Percentiles rank a stretch among this genome's conserved stretches.
These are phyloP conservation scores for Ridgeia piscesae DNA, from an alignment of 1,140 invertebrate genomes.

Conservation along the genomic window DNA sequence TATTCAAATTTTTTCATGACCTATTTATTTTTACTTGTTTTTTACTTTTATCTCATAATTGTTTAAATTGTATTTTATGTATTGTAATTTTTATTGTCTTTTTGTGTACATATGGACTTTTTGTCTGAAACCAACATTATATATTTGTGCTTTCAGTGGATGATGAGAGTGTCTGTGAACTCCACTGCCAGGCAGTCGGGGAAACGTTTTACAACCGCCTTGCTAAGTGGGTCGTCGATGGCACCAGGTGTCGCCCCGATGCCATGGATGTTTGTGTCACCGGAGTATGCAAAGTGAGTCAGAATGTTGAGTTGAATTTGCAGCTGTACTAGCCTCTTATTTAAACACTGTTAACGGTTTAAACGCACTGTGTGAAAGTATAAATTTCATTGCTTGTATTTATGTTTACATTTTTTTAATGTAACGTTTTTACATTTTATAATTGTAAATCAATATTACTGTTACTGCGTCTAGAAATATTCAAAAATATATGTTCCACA, in stretches of 20 bases:
- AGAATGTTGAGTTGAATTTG: not conserved
- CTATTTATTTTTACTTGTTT: no score
- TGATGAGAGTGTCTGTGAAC: constrained; percentile 76
- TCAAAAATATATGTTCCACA: not conserved
- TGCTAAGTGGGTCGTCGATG: constrained; percentile 80
- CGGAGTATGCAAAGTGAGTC: constrained; percentile 72
- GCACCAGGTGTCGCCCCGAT: constrained; percentile 83
- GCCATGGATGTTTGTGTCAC: constrained; percentile 82
- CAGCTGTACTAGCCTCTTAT: not conserved
- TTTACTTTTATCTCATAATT: no score
- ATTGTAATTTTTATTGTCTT: no score
- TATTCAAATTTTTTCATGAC: no score
- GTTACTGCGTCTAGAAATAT: not conserved
- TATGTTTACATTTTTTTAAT: no score
- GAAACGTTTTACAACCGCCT: constrained; percentile 76
- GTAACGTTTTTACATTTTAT: no score
- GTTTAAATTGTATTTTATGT: no score
- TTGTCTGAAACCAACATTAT: not conserved
- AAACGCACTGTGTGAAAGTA: no score
- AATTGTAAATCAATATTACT: not conserved
- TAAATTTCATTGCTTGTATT: no score
- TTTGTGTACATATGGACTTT: not conserved
- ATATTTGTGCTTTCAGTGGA: constrained; percentile 48
- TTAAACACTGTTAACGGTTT: not conserved
- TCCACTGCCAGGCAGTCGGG: constrained; percentile 77